Conservation (phyloP, 2,797 vertebrate species). For the Cossypha caffra region DNA sequence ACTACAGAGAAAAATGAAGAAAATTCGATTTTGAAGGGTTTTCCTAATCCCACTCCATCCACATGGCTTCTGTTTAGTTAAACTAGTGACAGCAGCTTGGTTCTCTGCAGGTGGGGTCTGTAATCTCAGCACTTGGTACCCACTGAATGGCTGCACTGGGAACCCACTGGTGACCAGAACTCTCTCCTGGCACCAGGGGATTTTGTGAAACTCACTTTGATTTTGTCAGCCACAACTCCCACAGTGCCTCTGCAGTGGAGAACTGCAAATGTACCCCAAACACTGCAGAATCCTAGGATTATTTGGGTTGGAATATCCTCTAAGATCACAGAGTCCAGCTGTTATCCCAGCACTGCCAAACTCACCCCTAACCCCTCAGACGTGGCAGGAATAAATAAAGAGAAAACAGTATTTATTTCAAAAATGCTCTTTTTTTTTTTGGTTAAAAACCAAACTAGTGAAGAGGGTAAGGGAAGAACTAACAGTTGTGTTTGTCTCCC, state of each 20-base stretch:
- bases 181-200: neutral
- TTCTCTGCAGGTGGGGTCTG: neutral
- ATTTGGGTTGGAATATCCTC: neutral
- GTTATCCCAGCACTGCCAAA: neutral
- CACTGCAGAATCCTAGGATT: neutral
- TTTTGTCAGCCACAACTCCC: neutral
- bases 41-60: neutral
- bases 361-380: neutral
- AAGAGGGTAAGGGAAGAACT: neutral
- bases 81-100: neutral
- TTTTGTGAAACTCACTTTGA: neutral
- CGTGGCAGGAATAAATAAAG: neutral
- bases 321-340: accelerated
- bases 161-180: neutral
- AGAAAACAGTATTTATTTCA: neutral
- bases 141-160: neutral
- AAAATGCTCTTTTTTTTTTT: too few relatives aligned
- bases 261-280: neutral
- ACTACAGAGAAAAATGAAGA: neutral
- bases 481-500: neutral
- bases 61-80: neutral
- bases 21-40: neutral
- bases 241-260: neutral
- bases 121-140: neutral
- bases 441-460: neutral